A percentile compares a stretch with the other conserved stretches of the same genome.
Evolutionary conservation across 2,888 invertebrate genomes (phyloP).

Genomic region (Drosophila maculinotata): DNA sequence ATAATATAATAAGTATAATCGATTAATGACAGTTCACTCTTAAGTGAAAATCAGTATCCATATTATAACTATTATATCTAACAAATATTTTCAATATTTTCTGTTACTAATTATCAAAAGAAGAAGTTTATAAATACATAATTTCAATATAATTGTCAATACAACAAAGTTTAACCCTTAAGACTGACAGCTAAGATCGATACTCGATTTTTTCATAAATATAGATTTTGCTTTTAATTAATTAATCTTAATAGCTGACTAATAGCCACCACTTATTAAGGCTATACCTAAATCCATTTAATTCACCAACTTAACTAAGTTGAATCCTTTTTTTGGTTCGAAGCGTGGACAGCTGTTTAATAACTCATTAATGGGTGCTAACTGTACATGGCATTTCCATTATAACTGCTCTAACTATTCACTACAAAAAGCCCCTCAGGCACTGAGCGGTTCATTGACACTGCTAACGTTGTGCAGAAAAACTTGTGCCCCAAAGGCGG

Average conservation of each 20-base stretch:
- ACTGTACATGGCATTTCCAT: conserved; percentile 61
- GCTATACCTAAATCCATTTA: conserved; percentile 4
- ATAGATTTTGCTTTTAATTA: conserved; percentile 2
- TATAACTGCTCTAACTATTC: conserved; percentile 21
- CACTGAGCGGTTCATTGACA: conserved; percentile 60
- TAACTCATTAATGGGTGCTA: conserved; percentile 41
- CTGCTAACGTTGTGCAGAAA: conserved; percentile 35
- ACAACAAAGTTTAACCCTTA: too few species aligned
- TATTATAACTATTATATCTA: too few species aligned
- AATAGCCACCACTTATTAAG: conserved; percentile 5
- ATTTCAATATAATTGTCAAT: too few species aligned
- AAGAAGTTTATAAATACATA: background rate
- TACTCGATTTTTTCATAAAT: too few species aligned
- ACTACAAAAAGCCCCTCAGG: conserved; percentile 5
- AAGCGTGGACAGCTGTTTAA: conserved; percentile 10
- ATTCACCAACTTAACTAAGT: background rate
- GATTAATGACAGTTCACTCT: background rate
- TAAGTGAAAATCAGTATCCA: too few species aligned
- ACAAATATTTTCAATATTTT: too few species aligned
- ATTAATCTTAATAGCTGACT: conserved; percentile 14
- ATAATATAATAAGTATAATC: background rate
- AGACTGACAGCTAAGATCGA: too few species aligned
- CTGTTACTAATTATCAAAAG: too few species aligned
- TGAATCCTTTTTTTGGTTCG: background rate
- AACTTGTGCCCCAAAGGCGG: conserved; percentile 20